Evolutionary conservation across 2,797 vertebrate species (phyloP).

Genomic region (Scyliorhinus canicula): DNA sequence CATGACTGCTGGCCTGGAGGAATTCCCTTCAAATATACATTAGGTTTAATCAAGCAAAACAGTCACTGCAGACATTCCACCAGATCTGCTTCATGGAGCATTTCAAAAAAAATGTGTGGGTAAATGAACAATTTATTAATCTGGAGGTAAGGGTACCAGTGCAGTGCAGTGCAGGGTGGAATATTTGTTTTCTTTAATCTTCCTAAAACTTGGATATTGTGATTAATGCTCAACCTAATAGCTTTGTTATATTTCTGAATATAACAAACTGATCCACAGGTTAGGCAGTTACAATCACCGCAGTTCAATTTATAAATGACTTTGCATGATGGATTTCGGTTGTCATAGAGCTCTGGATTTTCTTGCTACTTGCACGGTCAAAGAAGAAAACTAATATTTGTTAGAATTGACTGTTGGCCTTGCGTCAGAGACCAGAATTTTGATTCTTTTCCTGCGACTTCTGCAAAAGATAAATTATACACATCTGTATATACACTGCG

Average conservation of each 20-base stretch:
- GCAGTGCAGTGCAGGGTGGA: neutral
- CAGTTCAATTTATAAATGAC: constrained; percentile 58
- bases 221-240: neutral
- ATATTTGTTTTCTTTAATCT: neutral
- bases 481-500: neutral
- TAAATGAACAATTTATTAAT: neutral
- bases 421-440: neutral
- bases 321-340: constrained; percentile 50
- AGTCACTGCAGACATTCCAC: neutral
- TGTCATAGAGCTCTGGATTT: constrained; percentile 41
- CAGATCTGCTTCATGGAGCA: neutral
- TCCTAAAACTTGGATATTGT: neutral
- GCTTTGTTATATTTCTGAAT: neutral
- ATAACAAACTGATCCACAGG: constrained; percentile 46
- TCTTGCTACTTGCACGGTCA: neutral
- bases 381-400: neutral
- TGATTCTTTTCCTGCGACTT: neutral
- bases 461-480: constrained; percentile 11
- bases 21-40: no score
- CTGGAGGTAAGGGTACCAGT: no score
- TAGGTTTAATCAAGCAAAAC: constrained; percentile 12
- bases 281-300: constrained; percentile 52
- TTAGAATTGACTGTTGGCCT: neutral
- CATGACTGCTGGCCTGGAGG: neutral
- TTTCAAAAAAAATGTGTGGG: neutral